phyloP scores from a whole-genome alignment of 2,888 invertebrate genomes.

The Cosmia trapezina region DNA sequence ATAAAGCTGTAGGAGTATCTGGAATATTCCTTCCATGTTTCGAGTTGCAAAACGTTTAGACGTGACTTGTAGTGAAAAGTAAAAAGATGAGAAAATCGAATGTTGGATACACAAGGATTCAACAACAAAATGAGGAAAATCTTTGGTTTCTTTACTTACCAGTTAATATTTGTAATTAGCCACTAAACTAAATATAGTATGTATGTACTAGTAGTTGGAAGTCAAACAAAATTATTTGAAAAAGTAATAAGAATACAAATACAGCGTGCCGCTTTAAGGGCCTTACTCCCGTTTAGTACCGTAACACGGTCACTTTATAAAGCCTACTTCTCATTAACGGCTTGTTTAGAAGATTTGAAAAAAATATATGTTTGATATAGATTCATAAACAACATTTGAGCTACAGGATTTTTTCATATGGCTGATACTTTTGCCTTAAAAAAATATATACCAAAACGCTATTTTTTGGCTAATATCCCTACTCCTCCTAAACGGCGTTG shows the following conservation, averaged over 20 bases:
- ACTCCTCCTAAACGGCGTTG: too few relatives aligned
- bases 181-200: neutral
- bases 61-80: neutral
- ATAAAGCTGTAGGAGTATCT: slow-evolving; percentile 21
- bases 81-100: neutral
- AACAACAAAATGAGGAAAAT: neutral
- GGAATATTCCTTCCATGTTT: slow-evolving; percentile 12
- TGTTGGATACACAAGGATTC: neutral
- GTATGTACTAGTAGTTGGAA: neutral
- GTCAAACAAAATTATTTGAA: neutral
- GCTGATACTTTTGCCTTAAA: too few relatives aligned
- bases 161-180: neutral
- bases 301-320: too few relatives aligned
- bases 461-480: too few relatives aligned
- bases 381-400: too few relatives aligned
- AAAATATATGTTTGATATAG: too few relatives aligned
- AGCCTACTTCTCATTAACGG: too few relatives aligned
- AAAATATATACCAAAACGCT: too few relatives aligned
- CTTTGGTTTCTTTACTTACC: neutral
- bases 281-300: too few relatives aligned
- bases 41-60: slow-evolving; percentile 11
- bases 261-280: too few relatives aligned
- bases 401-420: too few relatives aligned
- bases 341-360: too few relatives aligned
- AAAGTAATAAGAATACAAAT: neutral